Evolutionary conservation across 2,113 vertebrate species (phyloP), one percentile per base, ranked within the genome.

Genomic region (Sigmodon hispidus): DNA sequence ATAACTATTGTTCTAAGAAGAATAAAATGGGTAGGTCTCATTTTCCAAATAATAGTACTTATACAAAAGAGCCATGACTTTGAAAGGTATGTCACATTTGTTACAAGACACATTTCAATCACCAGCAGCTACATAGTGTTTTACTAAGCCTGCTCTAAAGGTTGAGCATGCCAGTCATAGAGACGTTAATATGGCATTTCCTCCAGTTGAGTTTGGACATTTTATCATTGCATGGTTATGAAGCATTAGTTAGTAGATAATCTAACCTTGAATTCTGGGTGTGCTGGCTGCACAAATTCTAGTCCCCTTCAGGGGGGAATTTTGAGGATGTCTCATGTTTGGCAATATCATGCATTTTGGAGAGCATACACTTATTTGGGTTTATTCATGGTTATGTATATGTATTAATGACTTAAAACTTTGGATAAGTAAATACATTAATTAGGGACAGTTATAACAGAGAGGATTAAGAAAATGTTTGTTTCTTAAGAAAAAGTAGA

Each of bases 281-380:
- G 98, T 95, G 94, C 65, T 67, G 91, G 95, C 69, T 72, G 90
- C 92, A 96, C 67, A 96, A 29, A 86, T 73, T 97, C 70, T 90
- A 84, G 84, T 96, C 13, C n/a, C 48, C 55, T 67, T 91, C n/a
- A n/a, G n/a, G n/a, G n/a, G n/a, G n/a, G n/a, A n/a, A n/a, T 36
- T 92, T 16, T 80, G 50, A 87, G n/a, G 67, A 4, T 88, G 16
- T 73, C 31, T 70, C 21, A 40, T 67, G 16, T 87, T 77, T 57
- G 81, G 67, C 89, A 79, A 36, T 5, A 34, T 65, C 45, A 77
- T 29, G 36, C 43, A 67, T 22, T 55, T 2, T 70, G 90, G 48
- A 81, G 76, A 94, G 8, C 3, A n/a, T 34, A 12, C 61, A 34
- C 15, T 48, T 29, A n/a, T 81, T 89, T 73, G 83, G 22, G 8